Percentiles rank a stretch among this genome's conserved stretches.
Conservation (phyloP, 2,113 vertebrate species). For the Pheucticus melanocephalus region DNA sequence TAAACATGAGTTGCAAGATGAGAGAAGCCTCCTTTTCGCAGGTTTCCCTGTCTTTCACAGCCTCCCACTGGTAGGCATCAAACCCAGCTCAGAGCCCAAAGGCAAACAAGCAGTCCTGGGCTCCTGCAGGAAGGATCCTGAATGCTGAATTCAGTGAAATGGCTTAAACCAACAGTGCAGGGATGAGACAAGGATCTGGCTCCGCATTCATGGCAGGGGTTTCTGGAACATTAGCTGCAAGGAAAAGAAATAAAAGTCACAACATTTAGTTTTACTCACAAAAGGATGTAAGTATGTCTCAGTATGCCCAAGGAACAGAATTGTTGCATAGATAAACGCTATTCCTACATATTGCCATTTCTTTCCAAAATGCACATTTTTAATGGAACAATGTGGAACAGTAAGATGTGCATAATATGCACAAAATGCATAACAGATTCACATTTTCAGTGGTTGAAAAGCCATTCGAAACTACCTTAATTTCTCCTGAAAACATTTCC, state of each 20-base stretch:
- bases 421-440: neutral
- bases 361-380: neutral
- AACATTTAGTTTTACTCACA: neutral
- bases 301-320: neutral
- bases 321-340: neutral
- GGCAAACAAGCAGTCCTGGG: neutral
- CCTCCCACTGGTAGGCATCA: neutral
- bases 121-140: neutral
- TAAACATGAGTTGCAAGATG: neutral
- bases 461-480: neutral
- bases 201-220: neutral
- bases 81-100: neutral
- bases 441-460: neutral
- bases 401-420: neutral
- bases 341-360: neutral
- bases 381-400: neutral
- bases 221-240: neutral
- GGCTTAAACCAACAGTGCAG: neutral
- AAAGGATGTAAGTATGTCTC: neutral
- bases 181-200: neutral
- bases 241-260: neutral
- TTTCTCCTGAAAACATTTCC: slow-evolving; percentile 2
- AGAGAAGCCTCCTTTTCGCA: neutral
- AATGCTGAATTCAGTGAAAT: neutral
- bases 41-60: neutral